Percentiles rank a stretch among this genome's conserved stretches.
Conservation (phyloP, 2,797 vertebrate species). For the Champsocephalus esox region DNA sequence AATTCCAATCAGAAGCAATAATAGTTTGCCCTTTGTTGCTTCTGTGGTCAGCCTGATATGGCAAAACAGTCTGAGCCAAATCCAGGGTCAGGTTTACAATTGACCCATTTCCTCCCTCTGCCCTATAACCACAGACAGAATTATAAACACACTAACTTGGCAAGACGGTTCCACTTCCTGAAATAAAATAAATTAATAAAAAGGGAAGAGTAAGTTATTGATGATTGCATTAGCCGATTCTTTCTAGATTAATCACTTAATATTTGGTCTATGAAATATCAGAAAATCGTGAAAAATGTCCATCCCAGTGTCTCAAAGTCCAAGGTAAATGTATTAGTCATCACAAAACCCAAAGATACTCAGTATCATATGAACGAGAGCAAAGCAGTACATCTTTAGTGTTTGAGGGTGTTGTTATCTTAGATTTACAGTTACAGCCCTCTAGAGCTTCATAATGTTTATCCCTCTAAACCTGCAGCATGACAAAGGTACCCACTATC, state of each 20-base stretch:
- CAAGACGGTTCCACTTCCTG: not conserved
- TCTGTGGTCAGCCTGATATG: not conserved
- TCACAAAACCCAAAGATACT: too few relatives aligned
- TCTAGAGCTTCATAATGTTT: not conserved
- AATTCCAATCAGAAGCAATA: conserved; percentile 46
- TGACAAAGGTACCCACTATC: conserved; percentile 33
- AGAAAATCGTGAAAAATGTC: too few relatives aligned
- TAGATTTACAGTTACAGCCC: conserved; percentile 16
- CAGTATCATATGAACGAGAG: too few relatives aligned
- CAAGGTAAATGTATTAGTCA: too few relatives aligned
- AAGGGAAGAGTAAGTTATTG: not conserved
- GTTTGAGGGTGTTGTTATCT: conserved; percentile 26
- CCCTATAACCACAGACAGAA: not conserved
- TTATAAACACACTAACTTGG: not conserved
- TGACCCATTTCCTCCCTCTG: conserved; percentile 5
- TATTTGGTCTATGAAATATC: too few relatives aligned
- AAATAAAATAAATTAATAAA: not conserved
- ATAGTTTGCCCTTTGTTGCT: conserved; percentile 9
- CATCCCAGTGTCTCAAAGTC: too few relatives aligned
- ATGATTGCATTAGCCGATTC: too few relatives aligned
- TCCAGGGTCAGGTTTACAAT: conserved; percentile 10
- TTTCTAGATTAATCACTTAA: too few relatives aligned
- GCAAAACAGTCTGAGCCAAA: conserved; percentile 9
- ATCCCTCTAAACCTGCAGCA: conserved; percentile 1
- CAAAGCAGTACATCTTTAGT: too few relatives aligned